These are phyloP conservation scores for Panthera tigris DNA, from an alignment of 2,113 vertebrate species.

Conservation along the genomic window DNA sequence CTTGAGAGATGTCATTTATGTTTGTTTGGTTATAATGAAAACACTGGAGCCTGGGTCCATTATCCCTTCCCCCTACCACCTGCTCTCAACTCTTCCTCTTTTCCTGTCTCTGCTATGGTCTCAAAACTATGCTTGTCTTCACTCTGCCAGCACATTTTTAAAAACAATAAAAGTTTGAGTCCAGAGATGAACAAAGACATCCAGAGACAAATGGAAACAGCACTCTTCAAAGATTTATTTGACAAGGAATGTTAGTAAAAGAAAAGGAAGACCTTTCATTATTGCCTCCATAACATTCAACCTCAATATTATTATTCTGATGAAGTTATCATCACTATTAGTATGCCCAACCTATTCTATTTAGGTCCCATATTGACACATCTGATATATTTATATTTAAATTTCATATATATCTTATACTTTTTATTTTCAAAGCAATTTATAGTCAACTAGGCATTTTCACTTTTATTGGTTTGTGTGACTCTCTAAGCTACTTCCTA, in stretches of 20 bases:
- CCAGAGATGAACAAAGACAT: not conserved
- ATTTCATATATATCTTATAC: not conserved
- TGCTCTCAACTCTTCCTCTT: not conserved
- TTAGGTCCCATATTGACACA: not conserved
- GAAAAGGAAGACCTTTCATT: not conserved
- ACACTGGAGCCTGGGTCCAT: not conserved
- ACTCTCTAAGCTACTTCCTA: not conserved
- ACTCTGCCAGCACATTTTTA: not conserved
- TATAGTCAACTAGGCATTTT: not conserved
- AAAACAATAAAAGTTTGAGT: not conserved
- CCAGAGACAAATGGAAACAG: not conserved
- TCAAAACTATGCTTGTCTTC: not conserved
- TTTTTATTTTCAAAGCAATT: not conserved
- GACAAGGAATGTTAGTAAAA: not conserved
- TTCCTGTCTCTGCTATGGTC: not conserved
- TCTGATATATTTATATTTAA: not conserved
- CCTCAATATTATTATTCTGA: not conserved
- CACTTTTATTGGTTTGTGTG: not conserved
- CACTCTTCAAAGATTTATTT: conserved; percentile 46
- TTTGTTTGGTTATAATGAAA: conserved; percentile 64
- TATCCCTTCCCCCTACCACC: not conserved
- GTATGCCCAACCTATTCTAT: not conserved
- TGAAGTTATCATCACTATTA: not conserved
- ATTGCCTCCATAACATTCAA: not conserved
- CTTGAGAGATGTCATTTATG: conserved; percentile 64